phyloP scores from a whole-genome alignment of 2,113 vertebrate genomes.

The Gallinago paraguaiae region DNA sequence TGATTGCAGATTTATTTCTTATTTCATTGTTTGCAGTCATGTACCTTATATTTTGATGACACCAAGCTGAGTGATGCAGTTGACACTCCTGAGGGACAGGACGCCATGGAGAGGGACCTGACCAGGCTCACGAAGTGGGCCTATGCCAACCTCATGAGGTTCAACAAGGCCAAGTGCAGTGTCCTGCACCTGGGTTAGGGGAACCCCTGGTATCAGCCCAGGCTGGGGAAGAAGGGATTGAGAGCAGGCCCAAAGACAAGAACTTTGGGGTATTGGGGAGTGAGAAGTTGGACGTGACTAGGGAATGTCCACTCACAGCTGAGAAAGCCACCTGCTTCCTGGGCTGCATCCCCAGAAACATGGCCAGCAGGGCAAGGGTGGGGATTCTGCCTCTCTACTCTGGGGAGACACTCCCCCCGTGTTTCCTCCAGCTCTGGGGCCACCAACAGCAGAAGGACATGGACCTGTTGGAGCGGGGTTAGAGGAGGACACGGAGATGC shows the following conservation, averaged over 20 bases:
- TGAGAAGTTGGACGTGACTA: neutral
- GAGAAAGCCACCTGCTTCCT: accelerated
- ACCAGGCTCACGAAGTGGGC: neutral
- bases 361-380: accelerated
- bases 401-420: neutral
- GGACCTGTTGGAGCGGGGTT: accelerated
- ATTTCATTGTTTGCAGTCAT: neutral
- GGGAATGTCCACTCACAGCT: neutral
- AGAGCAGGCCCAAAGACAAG: neutral
- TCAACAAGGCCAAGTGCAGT: no score
- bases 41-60: neutral
- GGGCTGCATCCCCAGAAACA: neutral
- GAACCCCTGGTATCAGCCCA: accelerated
- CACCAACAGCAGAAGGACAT: neutral
- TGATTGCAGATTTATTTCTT: neutral
- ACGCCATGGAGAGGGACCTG: neutral
- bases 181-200: accelerated
- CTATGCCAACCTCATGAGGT: neutral
- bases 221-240: neutral
- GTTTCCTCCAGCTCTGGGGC: accelerated
- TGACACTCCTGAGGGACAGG: accelerated
- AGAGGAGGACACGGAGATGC: neutral
- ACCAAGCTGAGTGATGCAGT: accelerated
- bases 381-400: neutral
- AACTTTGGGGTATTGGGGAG: no score